Evolutionary conservation across 2,888 invertebrate genomes (phyloP).

Genomic region (Pantelozetes paolii): DNA sequence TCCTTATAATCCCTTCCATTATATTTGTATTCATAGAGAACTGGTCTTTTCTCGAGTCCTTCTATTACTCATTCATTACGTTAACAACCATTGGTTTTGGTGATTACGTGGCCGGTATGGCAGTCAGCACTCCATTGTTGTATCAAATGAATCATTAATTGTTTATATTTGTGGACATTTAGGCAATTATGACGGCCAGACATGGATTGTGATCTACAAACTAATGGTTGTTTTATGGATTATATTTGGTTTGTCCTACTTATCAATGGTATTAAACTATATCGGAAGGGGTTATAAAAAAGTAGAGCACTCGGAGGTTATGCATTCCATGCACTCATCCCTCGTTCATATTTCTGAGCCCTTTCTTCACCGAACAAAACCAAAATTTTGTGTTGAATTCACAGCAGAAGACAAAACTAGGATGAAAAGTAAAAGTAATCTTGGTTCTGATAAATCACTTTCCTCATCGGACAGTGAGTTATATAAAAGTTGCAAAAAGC

Average conservation of each 20-base stretch:
- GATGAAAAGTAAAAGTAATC: neutral
- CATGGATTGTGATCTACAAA: slow-evolving; percentile 62
- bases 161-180: no score
- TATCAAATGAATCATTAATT: neutral
- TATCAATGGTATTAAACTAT: slow-evolving; percentile 64
- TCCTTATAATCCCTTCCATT: slow-evolving; percentile 78
- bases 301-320: slow-evolving; percentile 21
- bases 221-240: slow-evolving; percentile 80
- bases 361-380: slow-evolving; percentile 6
- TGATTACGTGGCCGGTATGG: slow-evolving; percentile 67
- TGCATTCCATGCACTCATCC: slow-evolving; percentile 14
- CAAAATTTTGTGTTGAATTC: neutral
- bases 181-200: slow-evolving; percentile 46
- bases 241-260: slow-evolving; percentile 82
- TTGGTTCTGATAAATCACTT: no score
- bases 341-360: slow-evolving; percentile 1
- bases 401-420: neutral
- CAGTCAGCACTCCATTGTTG: no score
- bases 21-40: slow-evolving; percentile 77
- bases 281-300: slow-evolving; percentile 45
- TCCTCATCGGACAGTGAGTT: neutral
- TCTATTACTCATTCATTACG: slow-evolving; percentile 69
- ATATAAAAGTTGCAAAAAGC: neutral
- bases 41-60: slow-evolving; percentile 76
- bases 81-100: slow-evolving; percentile 72